A percentile compares a stretch with the other conserved stretches of the same genome.
These are phyloP conservation scores for Apotomis turbidana DNA, from an alignment of 2,888 invertebrate species.

Conservation along the genomic window DNA sequence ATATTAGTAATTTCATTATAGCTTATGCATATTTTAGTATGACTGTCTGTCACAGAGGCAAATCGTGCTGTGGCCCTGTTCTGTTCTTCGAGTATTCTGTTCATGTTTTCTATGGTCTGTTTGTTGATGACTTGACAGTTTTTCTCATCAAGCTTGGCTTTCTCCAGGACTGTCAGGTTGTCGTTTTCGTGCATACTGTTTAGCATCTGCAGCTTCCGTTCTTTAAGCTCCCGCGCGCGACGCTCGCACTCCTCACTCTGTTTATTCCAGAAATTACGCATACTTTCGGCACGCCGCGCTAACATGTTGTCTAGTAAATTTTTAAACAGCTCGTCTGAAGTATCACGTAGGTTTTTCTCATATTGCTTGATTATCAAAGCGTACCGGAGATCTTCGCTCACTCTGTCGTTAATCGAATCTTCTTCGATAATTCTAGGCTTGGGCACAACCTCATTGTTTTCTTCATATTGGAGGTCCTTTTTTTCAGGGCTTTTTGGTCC, in stretches of 20 bases:
- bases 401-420: slow-evolving; percentile 64
- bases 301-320: slow-evolving; percentile 70
- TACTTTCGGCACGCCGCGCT: slow-evolving; percentile 63
- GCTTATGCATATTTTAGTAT: slow-evolving; percentile 81
- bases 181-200: slow-evolving; percentile 80
- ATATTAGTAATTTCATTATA: slow-evolving; percentile 82
- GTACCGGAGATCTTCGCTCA: slow-evolving; percentile 66
- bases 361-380: slow-evolving; percentile 67
- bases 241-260: slow-evolving; percentile 68
- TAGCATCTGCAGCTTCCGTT: slow-evolving; percentile 68
- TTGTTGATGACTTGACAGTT: slow-evolving; percentile 73
- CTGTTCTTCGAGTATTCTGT: slow-evolving; percentile 79
- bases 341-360: slow-evolving; percentile 63
- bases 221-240: slow-evolving; percentile 72
- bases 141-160: slow-evolving; percentile 78
- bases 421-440: slow-evolving; percentile 50
- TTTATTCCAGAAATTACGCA: slow-evolving; percentile 63
- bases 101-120: slow-evolving; percentile 76
- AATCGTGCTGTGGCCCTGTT: slow-evolving; percentile 74
- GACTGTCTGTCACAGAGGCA: slow-evolving; percentile 83
- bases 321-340: slow-evolving; percentile 62
- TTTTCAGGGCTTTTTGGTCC: slow-evolving; percentile 68
- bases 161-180: slow-evolving; percentile 70
- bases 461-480: slow-evolving; percentile 51
- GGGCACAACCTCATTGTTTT: slow-evolving; percentile 39